Base-by-base conservation (phyloP, 2,797 vertebrate species). In the Cirrhinus molitorella region DNA sequence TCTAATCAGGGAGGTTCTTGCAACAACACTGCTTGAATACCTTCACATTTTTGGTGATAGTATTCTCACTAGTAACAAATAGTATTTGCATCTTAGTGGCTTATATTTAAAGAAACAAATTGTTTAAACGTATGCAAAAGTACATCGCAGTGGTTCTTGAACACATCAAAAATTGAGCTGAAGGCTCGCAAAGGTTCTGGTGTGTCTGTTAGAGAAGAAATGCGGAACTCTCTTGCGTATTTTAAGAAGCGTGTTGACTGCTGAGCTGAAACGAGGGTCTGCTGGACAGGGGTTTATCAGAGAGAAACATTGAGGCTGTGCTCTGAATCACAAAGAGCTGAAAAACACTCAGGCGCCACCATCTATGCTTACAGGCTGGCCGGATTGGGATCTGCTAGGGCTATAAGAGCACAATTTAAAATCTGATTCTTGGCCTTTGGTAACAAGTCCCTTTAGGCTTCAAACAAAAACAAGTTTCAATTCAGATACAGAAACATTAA, bases 321-420 rank as follows among this genome's bases (percentile, higher is more conserved):
- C 89, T 89, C 76, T 88, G 92, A 93, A 93, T 93, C 91, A 88
- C 89, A 94, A 94, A 86, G 88, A 92, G 90, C 74, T 85, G 75
- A 55, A 73, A 83, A 74, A 85, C 82, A 66, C 87, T 86, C 78
- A 83, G 77, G 84, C 84, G 63, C 87, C 85, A 80, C 67, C 72
- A 85, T 88, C 83, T 87, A 87, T 68, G 37, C n/a, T 79, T 31
- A 25, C 59, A 80, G 0, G 49, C 79, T 68, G 57, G 1, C 21
- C 13, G 3, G 43, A 37, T 25, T 49, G 28, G 70, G 21, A 51
- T 28, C 57, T 81, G 13, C n/a, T 51, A 63, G 37, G n/a, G 19
- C 43, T 16, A n/a, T n/a, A 34, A 11, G 45, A 65, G 19, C 40
- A 80, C 49, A 17, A 37, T 63, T 49, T 65, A 53, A 74, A 65